Evolutionary conservation across 2,888 invertebrate species (phyloP).

Genomic region (Griposia aprilina): DNA sequence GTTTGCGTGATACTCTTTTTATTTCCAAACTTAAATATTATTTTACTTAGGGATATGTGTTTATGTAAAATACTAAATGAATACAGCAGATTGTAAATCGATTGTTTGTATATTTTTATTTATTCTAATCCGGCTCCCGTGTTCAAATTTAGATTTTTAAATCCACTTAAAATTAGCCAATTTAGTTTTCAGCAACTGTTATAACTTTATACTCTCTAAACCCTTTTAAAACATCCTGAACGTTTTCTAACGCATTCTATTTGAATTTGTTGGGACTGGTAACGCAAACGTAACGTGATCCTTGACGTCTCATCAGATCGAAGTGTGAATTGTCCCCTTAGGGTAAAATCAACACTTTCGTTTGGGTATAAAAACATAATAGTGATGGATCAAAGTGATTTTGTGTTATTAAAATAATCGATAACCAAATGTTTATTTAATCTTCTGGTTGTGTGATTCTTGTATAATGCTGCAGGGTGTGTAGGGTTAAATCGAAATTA

Average conservation of each 20-base stretch:
- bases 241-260: slow-evolving; percentile 33
- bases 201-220: slow-evolving; percentile 22
- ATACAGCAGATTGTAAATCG: slow-evolving; percentile 13
- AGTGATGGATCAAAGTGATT: slow-evolving; percentile 69
- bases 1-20: not conserved
- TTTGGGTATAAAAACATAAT: slow-evolving; percentile 68
- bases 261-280: not conserved
- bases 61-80: slow-evolving; percentile 36
- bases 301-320: slow-evolving; percentile 36
- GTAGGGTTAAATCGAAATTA: not conserved
- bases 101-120: slow-evolving; percentile 28
- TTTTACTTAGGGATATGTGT: not conserved
- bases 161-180: slow-evolving; percentile 34
- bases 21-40: not conserved
- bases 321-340: slow-evolving; percentile 77
- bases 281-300: slow-evolving; percentile 57
- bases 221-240: not conserved
- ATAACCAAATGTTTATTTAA: slow-evolving; percentile 68
- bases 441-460: slow-evolving; percentile 31
- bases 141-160: slow-evolving; percentile 34
- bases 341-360: slow-evolving; percentile 81
- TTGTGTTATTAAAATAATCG: slow-evolving; percentile 79
- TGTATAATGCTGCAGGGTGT: slow-evolving; percentile 39
- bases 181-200: slow-evolving; percentile 58
- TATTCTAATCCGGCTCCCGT: slow-evolving; percentile 56